Conservation (phyloP, 2,113 vertebrate species). For the Rhombomys opimus region DNA sequence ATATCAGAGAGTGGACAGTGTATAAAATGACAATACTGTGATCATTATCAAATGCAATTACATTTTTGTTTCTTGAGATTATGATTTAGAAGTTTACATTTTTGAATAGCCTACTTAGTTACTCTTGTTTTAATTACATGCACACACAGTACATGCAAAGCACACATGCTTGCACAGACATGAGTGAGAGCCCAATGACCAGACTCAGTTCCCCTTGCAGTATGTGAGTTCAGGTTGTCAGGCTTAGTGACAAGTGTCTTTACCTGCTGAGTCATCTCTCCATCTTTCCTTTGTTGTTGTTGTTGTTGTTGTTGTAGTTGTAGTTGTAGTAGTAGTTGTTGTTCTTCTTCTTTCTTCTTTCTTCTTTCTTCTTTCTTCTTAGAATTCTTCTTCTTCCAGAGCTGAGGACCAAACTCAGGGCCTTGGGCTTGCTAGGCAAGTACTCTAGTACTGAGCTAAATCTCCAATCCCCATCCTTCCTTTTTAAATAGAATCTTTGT, state of each 20-base stretch:
- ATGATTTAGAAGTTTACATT: slow-evolving; percentile 50
- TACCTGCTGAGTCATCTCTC: too few relatives aligned
- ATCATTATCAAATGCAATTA: slow-evolving; percentile 21
- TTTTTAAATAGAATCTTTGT: slow-evolving; percentile 46
- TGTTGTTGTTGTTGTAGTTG: too few relatives aligned
- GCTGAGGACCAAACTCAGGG: not conserved
- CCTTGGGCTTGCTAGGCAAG: not conserved
- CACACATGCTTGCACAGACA: not conserved
- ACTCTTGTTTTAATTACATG: not conserved
- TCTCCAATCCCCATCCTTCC: not conserved
- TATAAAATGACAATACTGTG: slow-evolving; percentile 19
- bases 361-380: too few relatives aligned
- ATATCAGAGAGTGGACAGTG: not conserved
- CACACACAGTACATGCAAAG: not conserved
- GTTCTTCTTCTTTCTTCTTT: too few relatives aligned
- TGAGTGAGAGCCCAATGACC: not conserved
- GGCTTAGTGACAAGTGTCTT: too few relatives aligned
- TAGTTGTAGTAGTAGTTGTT: too few relatives aligned
- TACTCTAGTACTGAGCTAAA: not conserved
- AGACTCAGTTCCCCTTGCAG: not conserved
- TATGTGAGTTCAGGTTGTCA: not conserved
- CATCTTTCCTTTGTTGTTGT: not conserved
- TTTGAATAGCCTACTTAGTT: slow-evolving; percentile 37
- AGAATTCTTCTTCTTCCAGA: too few relatives aligned
- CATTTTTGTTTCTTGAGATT: slow-evolving; percentile 27